Evolutionary conservation across 2,888 invertebrate species (phyloP), one percentile per base, ranked within the genome.

Genomic region (Argyresthia albistria): DNA sequence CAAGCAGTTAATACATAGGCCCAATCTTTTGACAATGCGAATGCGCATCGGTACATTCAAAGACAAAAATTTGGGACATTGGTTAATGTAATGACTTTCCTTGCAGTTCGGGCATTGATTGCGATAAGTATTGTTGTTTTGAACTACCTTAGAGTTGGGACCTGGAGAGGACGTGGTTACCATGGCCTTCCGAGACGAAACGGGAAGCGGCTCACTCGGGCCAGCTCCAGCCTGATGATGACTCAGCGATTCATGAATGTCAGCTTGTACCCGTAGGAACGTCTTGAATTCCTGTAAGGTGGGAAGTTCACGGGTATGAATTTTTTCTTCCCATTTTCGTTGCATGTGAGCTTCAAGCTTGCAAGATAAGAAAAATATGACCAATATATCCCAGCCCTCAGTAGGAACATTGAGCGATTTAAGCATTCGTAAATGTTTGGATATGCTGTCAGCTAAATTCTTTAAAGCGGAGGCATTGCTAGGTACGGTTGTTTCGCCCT

Each of bases 1-100:
- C 37, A 56, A 39, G 15, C 56, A 56, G 15, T 56, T 56, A 1
- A 52, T n/a, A 46, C 56, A 54, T 1, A 56, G 45, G 35, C 48
- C 37, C 43, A 52, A n/a, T 25, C 25, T 46, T 16, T 12, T 10
- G 6, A 43, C 43, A 25, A 12, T 25, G 25, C 43, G 42, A 43
- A 35, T 42, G 42, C 43, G 42, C 43, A 35, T 16, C 12, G 16
- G 16, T 43, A 25, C n/a, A 36, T 43, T 50, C 50, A 50, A 43
- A 25, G 50, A 25, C 35, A 50, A 50, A 12, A 50, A 50, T 16
- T 42, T 16, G 11, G 35, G 35, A 25, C 50, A 50, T 35, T 50
- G 50, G 42, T 42, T 50, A 35, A 50, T 50, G 37, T 43, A 50
- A 43, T 50, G 50, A 43, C 4, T 39, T 39, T 39, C 4, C n/a